phyloP scores from a whole-genome alignment of 2,797 vertebrate genomes.

The Sternotherus odoratus region DNA sequence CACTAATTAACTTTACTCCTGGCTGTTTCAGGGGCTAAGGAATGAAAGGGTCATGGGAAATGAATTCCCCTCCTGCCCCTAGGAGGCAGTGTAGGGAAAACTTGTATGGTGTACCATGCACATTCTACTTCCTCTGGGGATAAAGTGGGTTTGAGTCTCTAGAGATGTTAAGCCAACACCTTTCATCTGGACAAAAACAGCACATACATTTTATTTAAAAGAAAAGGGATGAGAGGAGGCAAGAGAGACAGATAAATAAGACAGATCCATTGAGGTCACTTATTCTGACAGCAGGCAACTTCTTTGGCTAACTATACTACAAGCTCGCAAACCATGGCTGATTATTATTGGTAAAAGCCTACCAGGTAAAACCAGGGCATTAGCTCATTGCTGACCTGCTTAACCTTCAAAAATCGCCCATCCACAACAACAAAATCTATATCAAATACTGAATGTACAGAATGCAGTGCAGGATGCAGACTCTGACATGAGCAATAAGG shows the following conservation, averaged over 20 bases:
- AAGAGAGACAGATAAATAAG: background rate
- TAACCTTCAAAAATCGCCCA: constrained; percentile 32
- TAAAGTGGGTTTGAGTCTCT: background rate
- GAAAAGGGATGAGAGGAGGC: background rate
- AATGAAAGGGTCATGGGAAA: background rate
- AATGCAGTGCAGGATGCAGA: background rate
- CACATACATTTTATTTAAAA: background rate
- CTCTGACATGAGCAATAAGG: background rate
- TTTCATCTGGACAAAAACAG: background rate
- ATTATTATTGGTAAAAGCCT: constrained; percentile 24
- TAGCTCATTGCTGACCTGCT: constrained; percentile 36
- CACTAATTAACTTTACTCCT: background rate
- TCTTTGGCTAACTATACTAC: background rate
- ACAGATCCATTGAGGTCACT: background rate
- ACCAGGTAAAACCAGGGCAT: background rate
- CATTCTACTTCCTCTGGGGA: background rate
- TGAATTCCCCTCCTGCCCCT: background rate
- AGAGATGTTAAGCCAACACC: background rate
- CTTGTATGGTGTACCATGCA: background rate
- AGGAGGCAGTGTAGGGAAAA: background rate
- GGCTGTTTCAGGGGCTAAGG: background rate
- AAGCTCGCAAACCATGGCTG: background rate
- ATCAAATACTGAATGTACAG: constrained; percentile 24
- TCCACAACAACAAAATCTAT: background rate
- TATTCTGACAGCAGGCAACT: background rate